Evolutionary conservation across 2,888 invertebrate genomes (phyloP), one percentile per base, ranked within the genome.

Genomic region (Athalia rosae): DNA sequence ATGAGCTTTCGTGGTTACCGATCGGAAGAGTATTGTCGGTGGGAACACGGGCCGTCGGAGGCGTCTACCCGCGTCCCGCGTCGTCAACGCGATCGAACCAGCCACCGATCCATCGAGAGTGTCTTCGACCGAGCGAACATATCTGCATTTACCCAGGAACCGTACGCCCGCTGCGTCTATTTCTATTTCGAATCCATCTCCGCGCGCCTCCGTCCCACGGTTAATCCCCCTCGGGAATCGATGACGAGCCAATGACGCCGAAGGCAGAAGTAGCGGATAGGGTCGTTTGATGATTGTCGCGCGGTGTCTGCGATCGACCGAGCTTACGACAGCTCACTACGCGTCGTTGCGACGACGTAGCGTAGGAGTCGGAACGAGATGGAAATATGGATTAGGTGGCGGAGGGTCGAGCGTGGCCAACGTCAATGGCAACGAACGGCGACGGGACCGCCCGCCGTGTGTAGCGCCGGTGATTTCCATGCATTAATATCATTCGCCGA

Each of bases 401-500:
- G 7, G n/a, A n/a, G 53, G 9, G 0, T 53, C 6, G 9, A n/a
- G 53, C n/a, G 50, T 11, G 11, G 50, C 8, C 11, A 11, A 11
- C 11, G 3, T 7, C 50, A 11, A 11, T 53, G 53, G 7, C 53
- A 66, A 15, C 8, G 67, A 11, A 41, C n/a, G 6, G 47, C 7
- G 41, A 28, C 41, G 59, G 56, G 15, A 79, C 81, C 84, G 84
- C 83, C 84, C 61, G 61, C 71, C 9, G 71, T 71, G 71, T 71
- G 56, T 71, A 56, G n/a, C 58, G 58, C 58, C 58, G 43, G 61
- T 45, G 87, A 88, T 89, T 85, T 86, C 84, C 81, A 83, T 83
- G 80, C 85, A 85, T 86, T 88, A 88, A 87, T 87, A 87, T 87
- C 86, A 84, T 85, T 85, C 83, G 82, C 82, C 83, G 80, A 77